phyloP scores from a whole-genome alignment of 2,113 vertebrate genomes.

The Laterallus jamaicensis region DNA sequence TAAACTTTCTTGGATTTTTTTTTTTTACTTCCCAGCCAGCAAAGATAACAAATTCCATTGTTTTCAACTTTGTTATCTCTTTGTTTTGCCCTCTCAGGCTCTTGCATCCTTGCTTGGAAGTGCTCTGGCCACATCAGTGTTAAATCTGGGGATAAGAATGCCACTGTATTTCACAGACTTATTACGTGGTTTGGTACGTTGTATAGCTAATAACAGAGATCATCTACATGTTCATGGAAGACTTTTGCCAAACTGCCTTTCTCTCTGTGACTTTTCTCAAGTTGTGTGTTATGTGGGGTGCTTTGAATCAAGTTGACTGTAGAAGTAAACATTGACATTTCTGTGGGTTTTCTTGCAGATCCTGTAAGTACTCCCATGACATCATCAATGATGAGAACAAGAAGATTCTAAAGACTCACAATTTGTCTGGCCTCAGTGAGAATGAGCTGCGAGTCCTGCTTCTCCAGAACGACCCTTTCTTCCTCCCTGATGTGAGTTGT shows the following conservation, averaged over 20 bases:
- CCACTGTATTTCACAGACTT: background rate
- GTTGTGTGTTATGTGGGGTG: background rate
- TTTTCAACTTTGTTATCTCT: background rate
- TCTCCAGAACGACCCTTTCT: conserved; percentile 76
- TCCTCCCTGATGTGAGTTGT: conserved; percentile 79
- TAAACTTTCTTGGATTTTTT: background rate
- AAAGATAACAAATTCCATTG: background rate
- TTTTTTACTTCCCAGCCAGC: background rate
- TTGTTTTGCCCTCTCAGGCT: background rate
- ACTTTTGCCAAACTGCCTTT: background rate
- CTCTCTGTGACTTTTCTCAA: background rate
- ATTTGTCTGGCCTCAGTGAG: conserved; percentile 73
- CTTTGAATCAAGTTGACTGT: background rate
- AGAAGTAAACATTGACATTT: background rate
- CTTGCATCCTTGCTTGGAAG: background rate
- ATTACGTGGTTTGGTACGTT: background rate
- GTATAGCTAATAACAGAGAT: background rate
- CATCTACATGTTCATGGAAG: background rate
- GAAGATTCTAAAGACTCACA: conserved; percentile 65
- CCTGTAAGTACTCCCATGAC: conserved; percentile 73
- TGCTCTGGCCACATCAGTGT: background rate
- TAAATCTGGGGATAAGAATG: background rate
- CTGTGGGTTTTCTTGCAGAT: conserved; percentile 58
- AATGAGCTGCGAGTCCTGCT: conserved; percentile 75
- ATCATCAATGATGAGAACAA: conserved; percentile 64